Evolutionary conservation across 1,140 invertebrate species (phyloP), one percentile per base, ranked within the genome.

Genomic region (Eueides isabella): DNA sequence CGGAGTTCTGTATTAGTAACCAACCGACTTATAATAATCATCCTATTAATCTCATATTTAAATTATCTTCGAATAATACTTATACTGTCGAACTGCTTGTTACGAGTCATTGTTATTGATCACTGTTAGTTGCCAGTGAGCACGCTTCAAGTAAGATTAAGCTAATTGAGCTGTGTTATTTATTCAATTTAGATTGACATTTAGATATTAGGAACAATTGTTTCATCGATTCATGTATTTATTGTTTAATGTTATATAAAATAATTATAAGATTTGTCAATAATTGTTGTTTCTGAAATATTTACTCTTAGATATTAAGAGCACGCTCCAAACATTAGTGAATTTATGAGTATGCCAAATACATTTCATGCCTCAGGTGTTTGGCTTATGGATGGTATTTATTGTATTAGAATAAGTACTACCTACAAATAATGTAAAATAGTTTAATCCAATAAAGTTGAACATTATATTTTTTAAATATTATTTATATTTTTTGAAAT

Each of bases 1-100:
- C 61, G 30, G 61, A 71, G n/a, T 71, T 35, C 30, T 26, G 48
- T 33, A 33, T 33, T 69, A 61, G 67, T 35, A 33, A 55, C 14
- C 61, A 33, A 55, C 14, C 61, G 19, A 11, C 6, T 61, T 61
- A 55, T 68, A 30, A 61, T 48, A 61, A 33, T 48, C 28, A 71
- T 41, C 65, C 69, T 75, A 67, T 75, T 75, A 75, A 75, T 75
- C 74, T 75, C 74, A 71, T 74, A 62, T 69, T 72, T 72, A 23
- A 38, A 72, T 14, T 66, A 67, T 62, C 55, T 75, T 67, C 74
- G 69, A 71, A 75, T 75, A 75, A 63, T 31, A 61, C 2, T 55
- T 55, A 9, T 55, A 11, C 33, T 41, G 30, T 66, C 44, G 64
- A 30, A 70, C 62, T 38, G 68, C 16, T 71, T 41, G 61, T 55